Base-by-base conservation (phyloP, 2,113 vertebrate species). In the Dasyprocta punctata region DNA sequence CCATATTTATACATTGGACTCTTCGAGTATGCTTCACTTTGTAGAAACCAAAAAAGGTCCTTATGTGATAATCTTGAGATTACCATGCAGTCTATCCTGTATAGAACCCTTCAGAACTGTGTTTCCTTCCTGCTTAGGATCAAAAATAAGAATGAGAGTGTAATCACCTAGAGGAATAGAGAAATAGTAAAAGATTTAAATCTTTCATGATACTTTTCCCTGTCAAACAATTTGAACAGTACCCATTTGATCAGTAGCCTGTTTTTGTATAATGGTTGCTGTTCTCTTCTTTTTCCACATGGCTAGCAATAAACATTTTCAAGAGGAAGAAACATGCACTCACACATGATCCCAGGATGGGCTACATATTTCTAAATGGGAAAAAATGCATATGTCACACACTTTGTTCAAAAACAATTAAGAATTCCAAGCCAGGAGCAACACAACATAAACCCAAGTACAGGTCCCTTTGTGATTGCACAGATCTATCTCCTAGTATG, bases 111-210 rank as follows among this genome's bases (percentile, higher is more conserved):
- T 94, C 33, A 90, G 41, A 89, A 90, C 89, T 84, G 16, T 93
- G n/a, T 83, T 91, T 82, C 92, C 52, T 47, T 5, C 16, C 12
- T 26, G 13, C 28, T 90, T 95, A 30, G 94, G 54, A 84, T 67
- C 90, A 77, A 92, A 38, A 94, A 86, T 65, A 94, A 87, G 38
- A 95, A 92, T 86, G 36, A 96, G 87, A 86, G 86, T 86, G 17
- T 78, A 94, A 47, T 54, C 92, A 80, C 38, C 54, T 71, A 90
- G 41, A 44, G 7, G 41, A 94, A 28, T 73, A 93, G 92, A 96
- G 17, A 12, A 95, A 83, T 77, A 95, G 12, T 93, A 81, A 80
- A 96, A 96, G 56, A 92, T 89, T 67, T 95, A 92, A 90, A 84
- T 92, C 63, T 93, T 5, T 33, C 80, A 81, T 52, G 20, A 17